Conservation (phyloP, 2,888 invertebrate species). For the Cynaeus angustus region DNA sequence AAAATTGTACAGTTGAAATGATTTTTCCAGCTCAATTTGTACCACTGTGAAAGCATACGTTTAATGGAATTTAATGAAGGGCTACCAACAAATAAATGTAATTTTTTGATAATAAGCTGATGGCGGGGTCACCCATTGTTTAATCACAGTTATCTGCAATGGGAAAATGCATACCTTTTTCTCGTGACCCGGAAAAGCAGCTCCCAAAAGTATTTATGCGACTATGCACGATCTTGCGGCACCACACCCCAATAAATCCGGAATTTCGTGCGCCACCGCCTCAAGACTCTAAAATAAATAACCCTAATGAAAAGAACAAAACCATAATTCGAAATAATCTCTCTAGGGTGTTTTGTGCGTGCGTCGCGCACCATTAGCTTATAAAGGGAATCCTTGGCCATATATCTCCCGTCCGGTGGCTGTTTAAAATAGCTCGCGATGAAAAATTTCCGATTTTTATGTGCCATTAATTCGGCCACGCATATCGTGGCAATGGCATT, state of each 20-base stretch:
- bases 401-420: slow-evolving; percentile 20
- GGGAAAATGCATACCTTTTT: no score
- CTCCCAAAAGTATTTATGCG: slow-evolving; percentile 5
- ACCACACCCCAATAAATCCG: slow-evolving; percentile 5
- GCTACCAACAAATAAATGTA: no score
- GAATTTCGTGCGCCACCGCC: slow-evolving; percentile 12
- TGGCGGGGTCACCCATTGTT: no score
- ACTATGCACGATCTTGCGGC: slow-evolving; percentile 2
- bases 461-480: slow-evolving; percentile 41
- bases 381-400: slow-evolving; percentile 24
- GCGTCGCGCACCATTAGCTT: slow-evolving; percentile 24
- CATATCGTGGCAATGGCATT: slow-evolving; percentile 37
- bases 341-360: slow-evolving; percentile 26
- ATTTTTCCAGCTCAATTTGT: not conserved
- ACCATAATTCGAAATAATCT: slow-evolving; percentile 36
- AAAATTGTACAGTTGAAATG: slow-evolving; percentile 3
- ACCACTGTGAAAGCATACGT: not conserved
- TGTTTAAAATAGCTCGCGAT: slow-evolving; percentile 36
- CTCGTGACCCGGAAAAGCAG: no score
- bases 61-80: no score
- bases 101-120: not conserved
- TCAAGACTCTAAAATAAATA: slow-evolving; percentile 27
- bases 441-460: slow-evolving; percentile 38
- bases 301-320: slow-evolving; percentile 34
- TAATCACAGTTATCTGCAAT: no score